Conservation (phyloP, 1,140 invertebrate species). For the Cryptotermes secundus region DNA sequence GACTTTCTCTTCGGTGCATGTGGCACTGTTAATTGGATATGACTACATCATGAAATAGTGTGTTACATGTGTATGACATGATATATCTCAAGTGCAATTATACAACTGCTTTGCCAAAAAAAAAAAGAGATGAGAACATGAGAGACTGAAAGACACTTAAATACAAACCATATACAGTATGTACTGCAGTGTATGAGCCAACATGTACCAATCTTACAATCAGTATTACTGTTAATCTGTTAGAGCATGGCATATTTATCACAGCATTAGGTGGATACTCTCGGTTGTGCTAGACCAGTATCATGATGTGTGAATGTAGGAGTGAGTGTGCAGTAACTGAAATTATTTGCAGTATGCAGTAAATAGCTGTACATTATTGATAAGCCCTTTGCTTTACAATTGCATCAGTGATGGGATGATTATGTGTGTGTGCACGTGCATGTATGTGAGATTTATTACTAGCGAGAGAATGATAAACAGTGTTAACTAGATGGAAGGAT, state of each 20-base stretch:
- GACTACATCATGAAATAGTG: conserved; percentile 3
- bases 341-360: neutral
- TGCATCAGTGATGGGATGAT: neutral
- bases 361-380: too few species aligned
- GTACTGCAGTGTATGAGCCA: neutral
- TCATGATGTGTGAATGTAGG: neutral
- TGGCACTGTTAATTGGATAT: neutral
- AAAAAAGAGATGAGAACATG: neutral
- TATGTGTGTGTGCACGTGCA: too few species aligned
- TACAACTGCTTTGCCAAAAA: conserved; percentile 24
- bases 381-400: neutral
- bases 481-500: neutral
- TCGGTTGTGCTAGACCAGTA: conserved; percentile 9
- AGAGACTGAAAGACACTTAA: neutral
- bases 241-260: conserved; percentile 1
- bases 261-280: conserved; percentile 1
- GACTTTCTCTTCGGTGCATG: too few species aligned
- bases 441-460: too few species aligned
- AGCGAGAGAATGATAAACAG: neutral
- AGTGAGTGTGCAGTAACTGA: neutral
- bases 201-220: conserved; percentile 24
- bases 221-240: conserved; percentile 22
- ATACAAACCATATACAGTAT: neutral
- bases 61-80: conserved; percentile 9
- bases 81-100: conserved; percentile 28